Base-by-base conservation (phyloP, 2,888 invertebrate species). In the Sphaeridia pumilis region DNA sequence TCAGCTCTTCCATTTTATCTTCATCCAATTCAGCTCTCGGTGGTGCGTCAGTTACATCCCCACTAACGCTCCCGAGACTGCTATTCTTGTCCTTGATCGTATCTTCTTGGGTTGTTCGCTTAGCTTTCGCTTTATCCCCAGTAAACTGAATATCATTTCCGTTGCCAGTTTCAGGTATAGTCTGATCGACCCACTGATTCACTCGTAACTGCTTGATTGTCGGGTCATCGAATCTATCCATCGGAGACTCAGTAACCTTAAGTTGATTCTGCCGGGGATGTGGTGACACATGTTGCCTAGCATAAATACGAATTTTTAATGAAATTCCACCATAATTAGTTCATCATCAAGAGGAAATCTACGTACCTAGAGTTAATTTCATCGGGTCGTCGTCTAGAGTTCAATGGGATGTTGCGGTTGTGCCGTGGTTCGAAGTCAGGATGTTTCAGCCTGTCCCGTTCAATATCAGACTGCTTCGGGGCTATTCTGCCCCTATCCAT, bases 111-210 rank as follows among this genome's bases (percentile, higher is more conserved):
- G 17, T 25, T 17, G 35, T 25, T 36, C 43, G 24, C 21, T n/a
- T 28, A 24, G 10, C 38, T 34, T 35, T 44, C 44, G 48, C 28
- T 27, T 55, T 55, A 21, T 55, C 50, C 24, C 46, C 24, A 24
- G 49, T 34, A 54, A 47, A 31, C 45, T 53, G 3, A 52, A 54
- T 42, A 46, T 52, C 17, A 46, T 31, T 49, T 34, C 28, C n/a
- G 42, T 24, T n/a, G 42, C 31, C 5, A 35, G 28, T 43, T 50
- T 47, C 58, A 35, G 56, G 55, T 12, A 60, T 50, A 17, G 63
- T 63, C 51, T 63, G 61, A 55, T 63, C 63, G 14, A 63, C 63
- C 65, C 63, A 65, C 57, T 59, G 57, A 22, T 65, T 61, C 3
- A 63, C 62, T 35, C 60, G 53, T 5, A 56, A 58, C 12, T 60